Evolutionary conservation across 1,140 invertebrate genomes (phyloP).

Genomic region (Bactericera cockerelli): DNA sequence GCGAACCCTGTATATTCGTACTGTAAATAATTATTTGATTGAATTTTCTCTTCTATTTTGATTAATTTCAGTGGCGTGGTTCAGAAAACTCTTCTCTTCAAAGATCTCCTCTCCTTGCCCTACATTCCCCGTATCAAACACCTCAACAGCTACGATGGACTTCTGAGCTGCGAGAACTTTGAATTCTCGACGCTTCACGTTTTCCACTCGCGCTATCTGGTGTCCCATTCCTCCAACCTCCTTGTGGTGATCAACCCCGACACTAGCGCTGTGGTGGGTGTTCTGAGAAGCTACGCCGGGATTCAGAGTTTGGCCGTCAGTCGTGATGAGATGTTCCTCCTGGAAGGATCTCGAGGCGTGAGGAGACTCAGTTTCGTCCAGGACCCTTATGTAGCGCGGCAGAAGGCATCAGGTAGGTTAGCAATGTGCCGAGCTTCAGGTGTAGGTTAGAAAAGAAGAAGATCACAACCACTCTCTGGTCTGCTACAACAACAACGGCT

Average conservation of each 20-base stretch:
- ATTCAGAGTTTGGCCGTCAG: slow-evolving; percentile 43
- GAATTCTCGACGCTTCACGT: slow-evolving; percentile 21
- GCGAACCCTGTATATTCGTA: too few relatives aligned
- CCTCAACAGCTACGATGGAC: slow-evolving; percentile 9
- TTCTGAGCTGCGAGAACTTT: slow-evolving; percentile 13
- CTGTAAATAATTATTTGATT: too few relatives aligned
- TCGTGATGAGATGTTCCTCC: slow-evolving; percentile 62
- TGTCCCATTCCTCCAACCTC: slow-evolving; percentile 52
- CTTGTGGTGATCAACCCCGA: slow-evolving; percentile 59
- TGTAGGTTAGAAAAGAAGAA: too few relatives aligned
- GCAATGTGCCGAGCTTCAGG: too few relatives aligned
- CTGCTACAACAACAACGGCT: too few relatives aligned
- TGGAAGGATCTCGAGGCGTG: slow-evolving; percentile 49
- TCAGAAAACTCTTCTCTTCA: slow-evolving; percentile 69
- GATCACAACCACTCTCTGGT: too few relatives aligned
- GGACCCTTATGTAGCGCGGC: slow-evolving; percentile 25
- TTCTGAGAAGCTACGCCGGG: slow-evolving; percentile 32
- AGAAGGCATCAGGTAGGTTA: too few relatives aligned
- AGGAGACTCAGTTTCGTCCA: slow-evolving; percentile 42
- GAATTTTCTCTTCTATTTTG: too few relatives aligned
- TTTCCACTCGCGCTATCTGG: slow-evolving; percentile 43
- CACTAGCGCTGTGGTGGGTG: slow-evolving; percentile 33
- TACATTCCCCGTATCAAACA: slow-evolving; percentile 16
- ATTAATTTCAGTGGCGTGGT: slow-evolving; percentile 57
- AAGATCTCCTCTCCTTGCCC: slow-evolving; percentile 26